Base-by-base conservation (phyloP, 2,113 vertebrate genomes). In the Notothenia coriiceps region DNA sequence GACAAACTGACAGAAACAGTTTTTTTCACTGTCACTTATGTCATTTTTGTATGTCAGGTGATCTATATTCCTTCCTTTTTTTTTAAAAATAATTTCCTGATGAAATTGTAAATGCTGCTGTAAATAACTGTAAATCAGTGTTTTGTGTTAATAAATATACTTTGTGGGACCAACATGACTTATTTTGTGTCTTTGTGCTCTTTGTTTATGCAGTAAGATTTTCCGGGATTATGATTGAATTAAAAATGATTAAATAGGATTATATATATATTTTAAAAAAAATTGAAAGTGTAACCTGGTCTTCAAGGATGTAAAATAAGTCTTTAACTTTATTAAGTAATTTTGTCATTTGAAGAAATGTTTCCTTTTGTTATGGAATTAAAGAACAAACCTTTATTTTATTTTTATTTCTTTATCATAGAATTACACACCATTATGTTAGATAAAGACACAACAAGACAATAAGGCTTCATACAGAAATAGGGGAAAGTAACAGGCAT, bases 41-140 rank as follows among this genome's bases (percentile, higher is more conserved):
- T 63, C 4, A 13, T 14, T 51, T 72, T 43, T 62, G 22, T 54
- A 33, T 11, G 17, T 7, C n/a, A 11, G n/a, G 14, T 59, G 25
- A 10, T 84, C 49, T 5, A 12, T 43, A 29, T 49, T 51, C 5
- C 18, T 5, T 33, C 1, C 20, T n/a, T 43, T 17, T 7, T 50
- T 61, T 52, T 12, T n/a, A n/a, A 61, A 60, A 44, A 46, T 56
- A 61, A 60, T 6, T 50, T 14, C 6, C 46, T 33, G 10, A 55
- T 46, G 4, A 15, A 33, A 44, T 10, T 61, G 49, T 55, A 43
- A 63, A 70, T n/a, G 20, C n/a, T 64, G 3, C 20, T 88, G 75
- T 78, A 77, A 72, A 75, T 83, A 76, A 14, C 15, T 88, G 74
- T 72, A 84, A 62, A 82, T 86, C 20, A 18, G 2, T 62, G 13